Evolutionary conservation across 2,113 vertebrate species (phyloP).

Genomic region (Heliornis fulica): DNA sequence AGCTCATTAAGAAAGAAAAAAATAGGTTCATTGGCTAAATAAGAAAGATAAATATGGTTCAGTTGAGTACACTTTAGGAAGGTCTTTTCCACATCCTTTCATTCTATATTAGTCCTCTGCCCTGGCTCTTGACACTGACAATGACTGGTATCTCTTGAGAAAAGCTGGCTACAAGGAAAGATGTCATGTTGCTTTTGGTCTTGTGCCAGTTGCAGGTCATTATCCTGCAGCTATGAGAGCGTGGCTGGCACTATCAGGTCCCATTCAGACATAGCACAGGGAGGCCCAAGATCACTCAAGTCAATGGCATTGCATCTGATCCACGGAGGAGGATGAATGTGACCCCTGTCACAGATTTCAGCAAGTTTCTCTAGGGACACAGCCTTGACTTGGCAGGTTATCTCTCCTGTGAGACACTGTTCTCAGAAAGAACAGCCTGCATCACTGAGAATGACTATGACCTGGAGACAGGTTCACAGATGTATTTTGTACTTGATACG

Average conservation of each 20-base stretch:
- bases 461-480: background rate
- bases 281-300: background rate
- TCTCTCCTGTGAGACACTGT: background rate
- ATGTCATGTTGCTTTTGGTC: background rate
- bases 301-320: background rate
- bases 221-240: background rate
- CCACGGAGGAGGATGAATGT: fast-evolving
- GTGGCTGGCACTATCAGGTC: background rate
- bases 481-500: background rate
- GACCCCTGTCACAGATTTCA: background rate
- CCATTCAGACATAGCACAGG: background rate
- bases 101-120: background rate
- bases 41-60: background rate
- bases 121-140: background rate
- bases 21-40: background rate
- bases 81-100: background rate
- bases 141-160: background rate
- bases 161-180: background rate
- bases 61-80: background rate
- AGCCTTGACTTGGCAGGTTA: background rate
- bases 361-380: background rate
- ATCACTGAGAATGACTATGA: background rate
- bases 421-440: background rate
- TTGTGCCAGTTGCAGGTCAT: background rate
- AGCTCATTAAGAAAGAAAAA: background rate